These are phyloP conservation scores for Nasonia giraulti DNA, from an alignment of 1,140 invertebrate genomes.

Conservation along the genomic window DNA sequence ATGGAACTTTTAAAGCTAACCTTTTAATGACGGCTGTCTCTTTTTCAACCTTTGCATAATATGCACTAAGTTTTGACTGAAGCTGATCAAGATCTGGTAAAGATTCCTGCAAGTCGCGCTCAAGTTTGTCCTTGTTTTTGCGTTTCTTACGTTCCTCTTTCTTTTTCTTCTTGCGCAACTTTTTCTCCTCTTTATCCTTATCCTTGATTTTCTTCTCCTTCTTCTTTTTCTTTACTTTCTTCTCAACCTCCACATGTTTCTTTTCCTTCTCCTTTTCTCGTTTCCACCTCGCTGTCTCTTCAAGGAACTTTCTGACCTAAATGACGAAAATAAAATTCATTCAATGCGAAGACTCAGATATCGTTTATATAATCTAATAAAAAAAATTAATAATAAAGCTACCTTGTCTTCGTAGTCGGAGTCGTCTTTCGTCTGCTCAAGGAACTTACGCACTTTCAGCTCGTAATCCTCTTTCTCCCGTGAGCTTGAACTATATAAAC, in stretches of 20 bases:
- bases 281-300: slow-evolving; percentile 86
- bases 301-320: slow-evolving; percentile 84
- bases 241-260: slow-evolving; percentile 80
- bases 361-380: not conserved
- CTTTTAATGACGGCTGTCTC: slow-evolving; percentile 76
- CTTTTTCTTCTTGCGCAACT: slow-evolving; percentile 81
- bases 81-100: slow-evolving; percentile 84
- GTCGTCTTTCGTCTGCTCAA: slow-evolving; percentile 86
- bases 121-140: slow-evolving; percentile 78
- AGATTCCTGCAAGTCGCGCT: slow-evolving; percentile 75
- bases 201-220: slow-evolving; percentile 77
- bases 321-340: slow-evolving; percentile 4
- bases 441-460: slow-evolving; percentile 82
- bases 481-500: slow-evolving; percentile 67
- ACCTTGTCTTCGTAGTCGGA: slow-evolving; percentile 87
- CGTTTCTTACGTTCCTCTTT: slow-evolving; percentile 79
- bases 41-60: slow-evolving; percentile 86
- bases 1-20: slow-evolving; percentile 59
- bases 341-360: not conserved
- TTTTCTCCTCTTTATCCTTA: slow-evolving; percentile 77
- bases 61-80: slow-evolving; percentile 84
- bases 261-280: slow-evolving; percentile 79
- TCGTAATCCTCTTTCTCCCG: slow-evolving; percentile 80
- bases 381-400: slow-evolving; percentile 38
- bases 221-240: slow-evolving; percentile 76